Conservation (phyloP, 2,113 vertebrate species). For the Gallinago jamesoni region DNA sequence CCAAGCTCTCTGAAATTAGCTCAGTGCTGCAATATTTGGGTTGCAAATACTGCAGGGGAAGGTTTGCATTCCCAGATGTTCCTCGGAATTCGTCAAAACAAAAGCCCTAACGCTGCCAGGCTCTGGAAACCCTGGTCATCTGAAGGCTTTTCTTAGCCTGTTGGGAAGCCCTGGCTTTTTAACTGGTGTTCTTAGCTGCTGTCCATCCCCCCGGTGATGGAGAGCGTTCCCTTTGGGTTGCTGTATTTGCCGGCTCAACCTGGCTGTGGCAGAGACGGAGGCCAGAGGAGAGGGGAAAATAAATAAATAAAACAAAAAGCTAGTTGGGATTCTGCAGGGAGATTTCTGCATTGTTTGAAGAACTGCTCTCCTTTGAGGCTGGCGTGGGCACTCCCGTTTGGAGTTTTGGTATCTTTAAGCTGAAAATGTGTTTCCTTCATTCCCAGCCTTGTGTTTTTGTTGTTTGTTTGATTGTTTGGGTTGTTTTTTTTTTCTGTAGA, state of each 20-base stretch:
- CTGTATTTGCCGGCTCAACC: neutral
- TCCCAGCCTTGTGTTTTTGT: neutral
- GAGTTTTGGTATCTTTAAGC: neutral
- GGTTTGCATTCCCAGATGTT: neutral
- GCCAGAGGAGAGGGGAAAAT: neutral
- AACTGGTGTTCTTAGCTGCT: neutral
- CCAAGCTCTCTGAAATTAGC: conserved; percentile 31
- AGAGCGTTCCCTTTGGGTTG: neutral
- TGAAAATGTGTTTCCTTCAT: neutral
- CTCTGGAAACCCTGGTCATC: neutral
- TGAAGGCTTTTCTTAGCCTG: neutral
- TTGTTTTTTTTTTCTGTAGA: neutral
- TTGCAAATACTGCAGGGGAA: conserved; percentile 55
- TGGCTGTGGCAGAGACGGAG: neutral
- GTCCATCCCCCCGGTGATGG: neutral
- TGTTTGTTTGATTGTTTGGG: no score
- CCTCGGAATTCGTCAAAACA: neutral
- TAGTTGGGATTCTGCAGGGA: conserved; percentile 25
- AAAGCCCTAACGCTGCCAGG: neutral
- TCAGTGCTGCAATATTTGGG: conserved; percentile 66
- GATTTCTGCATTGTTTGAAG: neutral
- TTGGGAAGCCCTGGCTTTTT: neutral
- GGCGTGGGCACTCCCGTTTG: neutral
- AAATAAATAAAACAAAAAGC: neutral
- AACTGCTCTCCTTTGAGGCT: neutral